These are phyloP conservation scores for Spodoptera picta DNA, from an alignment of 2,888 invertebrate species.

Conservation along the genomic window DNA sequence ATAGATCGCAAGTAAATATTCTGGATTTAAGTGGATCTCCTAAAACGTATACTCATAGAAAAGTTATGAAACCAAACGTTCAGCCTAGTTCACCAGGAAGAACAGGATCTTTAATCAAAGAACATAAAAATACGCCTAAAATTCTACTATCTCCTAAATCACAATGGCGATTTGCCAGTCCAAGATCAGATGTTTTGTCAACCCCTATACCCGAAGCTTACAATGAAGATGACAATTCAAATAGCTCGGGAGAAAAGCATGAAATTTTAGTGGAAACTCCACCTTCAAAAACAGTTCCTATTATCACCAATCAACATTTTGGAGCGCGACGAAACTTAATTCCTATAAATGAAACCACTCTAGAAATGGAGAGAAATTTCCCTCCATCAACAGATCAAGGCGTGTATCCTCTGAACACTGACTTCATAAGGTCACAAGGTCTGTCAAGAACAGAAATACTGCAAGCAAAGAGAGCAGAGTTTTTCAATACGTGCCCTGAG, in stretches of 20 bases:
- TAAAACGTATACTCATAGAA: slow-evolving; percentile 91
- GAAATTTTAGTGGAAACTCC: slow-evolving; percentile 73
- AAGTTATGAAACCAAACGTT: slow-evolving; percentile 85
- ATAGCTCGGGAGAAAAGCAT: slow-evolving; percentile 88
- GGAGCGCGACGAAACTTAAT: slow-evolving; percentile 84
- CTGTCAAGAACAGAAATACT: slow-evolving; percentile 86
- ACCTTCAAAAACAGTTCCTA: slow-evolving; percentile 84
- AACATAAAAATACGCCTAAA: slow-evolving; percentile 88
- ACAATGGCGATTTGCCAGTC: slow-evolving; percentile 92
- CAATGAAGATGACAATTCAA: slow-evolving; percentile 93
- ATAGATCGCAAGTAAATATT: slow-evolving; percentile 89
- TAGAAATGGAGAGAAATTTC: slow-evolving; percentile 72
- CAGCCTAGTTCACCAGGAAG: slow-evolving; percentile 88
- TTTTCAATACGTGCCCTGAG: slow-evolving; percentile 83
- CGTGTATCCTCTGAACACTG: slow-evolving; percentile 84
- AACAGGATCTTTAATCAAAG: slow-evolving; percentile 83
- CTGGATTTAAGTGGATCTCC: slow-evolving; percentile 92
- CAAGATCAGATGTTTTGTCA: slow-evolving; percentile 94
- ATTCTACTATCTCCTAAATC: slow-evolving; percentile 92
- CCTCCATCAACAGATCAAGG: slow-evolving; percentile 75
- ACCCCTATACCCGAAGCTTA: slow-evolving; percentile 95
- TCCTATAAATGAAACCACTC: slow-evolving; percentile 77
- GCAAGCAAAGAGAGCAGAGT: slow-evolving; percentile 90
- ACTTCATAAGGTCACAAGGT: slow-evolving; percentile 68
- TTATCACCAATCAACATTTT: slow-evolving; percentile 83